Evolutionary conservation across 2,113 vertebrate species (phyloP).

Genomic region (Crotophaga sulcirostris): DNA sequence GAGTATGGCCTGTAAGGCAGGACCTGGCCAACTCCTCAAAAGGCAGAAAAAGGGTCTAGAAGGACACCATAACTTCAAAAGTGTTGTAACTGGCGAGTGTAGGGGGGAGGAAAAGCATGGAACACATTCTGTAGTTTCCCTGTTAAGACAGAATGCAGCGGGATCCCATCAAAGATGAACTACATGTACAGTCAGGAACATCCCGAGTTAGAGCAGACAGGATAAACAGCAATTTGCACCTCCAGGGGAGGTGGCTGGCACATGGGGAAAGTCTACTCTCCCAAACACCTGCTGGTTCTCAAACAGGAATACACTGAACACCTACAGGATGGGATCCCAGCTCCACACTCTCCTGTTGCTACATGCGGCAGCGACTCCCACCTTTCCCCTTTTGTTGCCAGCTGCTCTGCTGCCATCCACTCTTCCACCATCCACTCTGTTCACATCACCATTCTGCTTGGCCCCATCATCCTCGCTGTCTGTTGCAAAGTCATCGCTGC

Average conservation of each 20-base stretch:
- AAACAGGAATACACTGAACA: not conserved
- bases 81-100: not conserved
- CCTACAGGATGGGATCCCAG: not conserved
- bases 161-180: not conserved
- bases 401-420: not conserved
- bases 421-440: not conserved
- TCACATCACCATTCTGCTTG: accelerated
- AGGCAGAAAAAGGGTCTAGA: not conserved
- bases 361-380: not conserved
- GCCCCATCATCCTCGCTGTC: not conserved
- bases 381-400: conserved; percentile 64
- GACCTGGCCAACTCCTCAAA: not conserved
- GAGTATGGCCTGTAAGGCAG: not conserved
- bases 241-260: not conserved
- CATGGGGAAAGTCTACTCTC: not conserved
- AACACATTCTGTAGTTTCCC: not conserved
- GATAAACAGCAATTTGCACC: not conserved
- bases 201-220: not conserved
- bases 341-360: not conserved
- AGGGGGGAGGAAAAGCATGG: not conserved
- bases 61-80: not conserved
- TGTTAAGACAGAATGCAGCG: accelerated
- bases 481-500: not conserved
- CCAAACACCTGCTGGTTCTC: not conserved
- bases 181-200: not conserved